These are phyloP conservation scores for Deroplatys truncata DNA, from an alignment of 2,888 invertebrate genomes.

Conservation along the genomic window DNA sequence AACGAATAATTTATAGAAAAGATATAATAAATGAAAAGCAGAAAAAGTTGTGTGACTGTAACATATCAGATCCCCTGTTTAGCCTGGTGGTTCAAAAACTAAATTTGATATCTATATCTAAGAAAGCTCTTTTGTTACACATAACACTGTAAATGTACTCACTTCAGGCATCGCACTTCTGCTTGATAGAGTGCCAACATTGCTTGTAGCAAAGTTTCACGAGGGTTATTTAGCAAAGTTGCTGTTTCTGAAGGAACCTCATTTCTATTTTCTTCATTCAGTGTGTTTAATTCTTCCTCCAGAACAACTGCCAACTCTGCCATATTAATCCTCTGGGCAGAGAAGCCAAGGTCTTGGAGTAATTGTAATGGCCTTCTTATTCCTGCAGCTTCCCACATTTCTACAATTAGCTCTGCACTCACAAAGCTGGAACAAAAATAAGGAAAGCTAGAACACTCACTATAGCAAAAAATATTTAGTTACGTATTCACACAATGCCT, in stretches of 20 bases:
- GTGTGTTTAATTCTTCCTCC: slow-evolving; percentile 59
- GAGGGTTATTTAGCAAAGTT: slow-evolving; percentile 37
- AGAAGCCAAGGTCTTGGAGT: slow-evolving; percentile 65
- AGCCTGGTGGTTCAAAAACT: no score
- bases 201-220: slow-evolving; percentile 56
- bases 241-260: slow-evolving; percentile 43
- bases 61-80: no score
- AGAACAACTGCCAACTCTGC: slow-evolving; percentile 61
- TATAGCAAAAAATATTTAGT: no score
- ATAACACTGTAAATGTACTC: background rate
- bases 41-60: no score
- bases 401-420: slow-evolving; percentile 54
- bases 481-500: no score
- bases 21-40: no score
- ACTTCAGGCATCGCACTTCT: slow-evolving; percentile 56
- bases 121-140: no score
- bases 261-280: slow-evolving; percentile 1
- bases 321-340: slow-evolving; percentile 55
- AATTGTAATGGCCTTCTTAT: slow-evolving; percentile 59
- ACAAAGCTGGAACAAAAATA: slow-evolving; percentile 4
- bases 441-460: background rate
- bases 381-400: slow-evolving; percentile 70
- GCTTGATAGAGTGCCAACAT: slow-evolving; percentile 63
- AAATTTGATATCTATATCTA: no score
- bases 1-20: no score